phyloP scores from a whole-genome alignment of 1,140 invertebrate species.

The Agrilus planipennis region DNA sequence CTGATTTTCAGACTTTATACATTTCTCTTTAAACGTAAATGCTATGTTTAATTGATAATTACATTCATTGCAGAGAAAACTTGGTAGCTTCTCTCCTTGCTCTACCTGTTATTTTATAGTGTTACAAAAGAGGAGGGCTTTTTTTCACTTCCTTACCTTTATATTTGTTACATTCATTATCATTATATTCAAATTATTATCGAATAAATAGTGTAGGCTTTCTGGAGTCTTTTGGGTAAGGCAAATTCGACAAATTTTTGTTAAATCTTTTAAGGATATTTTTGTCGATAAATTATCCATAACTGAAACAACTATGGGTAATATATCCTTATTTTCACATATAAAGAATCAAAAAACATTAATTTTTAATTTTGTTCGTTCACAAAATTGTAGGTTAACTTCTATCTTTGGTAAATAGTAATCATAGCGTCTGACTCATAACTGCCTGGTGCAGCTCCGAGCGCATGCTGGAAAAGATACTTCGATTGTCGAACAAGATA shows the following conservation, averaged over 20 bases:
- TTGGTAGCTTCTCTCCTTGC: slow-evolving; percentile 19
- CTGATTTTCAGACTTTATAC: slow-evolving; percentile 17
- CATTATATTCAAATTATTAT: slow-evolving; percentile 17
- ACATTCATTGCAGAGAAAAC: slow-evolving; percentile 20
- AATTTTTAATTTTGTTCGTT: too few species aligned
- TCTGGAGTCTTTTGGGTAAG: slow-evolving; percentile 18
- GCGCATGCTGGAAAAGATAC: too few species aligned
- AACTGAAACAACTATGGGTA: too few species aligned
- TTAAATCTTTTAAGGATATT: too few species aligned
- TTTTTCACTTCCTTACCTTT: slow-evolving; percentile 14
- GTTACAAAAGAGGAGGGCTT: neutral
- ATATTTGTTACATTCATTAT: slow-evolving; percentile 16
- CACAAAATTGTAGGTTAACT: too few species aligned
- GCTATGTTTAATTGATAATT: slow-evolving; percentile 16
- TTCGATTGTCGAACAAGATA: too few species aligned
- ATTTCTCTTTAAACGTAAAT: slow-evolving; percentile 20
- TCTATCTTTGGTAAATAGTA: too few species aligned
- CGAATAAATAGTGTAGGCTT: slow-evolving; percentile 18
- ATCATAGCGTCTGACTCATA: too few species aligned
- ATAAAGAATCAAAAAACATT: too few species aligned
- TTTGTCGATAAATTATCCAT: too few species aligned
- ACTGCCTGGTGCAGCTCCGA: too few species aligned
- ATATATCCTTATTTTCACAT: too few species aligned
- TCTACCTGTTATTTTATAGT: slow-evolving; percentile 4
- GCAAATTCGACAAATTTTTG: slow-evolving; percentile 24